Percentiles rank a stretch among this genome's conserved stretches.
These are phyloP conservation scores for Chelon labrosus DNA, from an alignment of 2,797 vertebrate species.

Conservation along the genomic window DNA sequence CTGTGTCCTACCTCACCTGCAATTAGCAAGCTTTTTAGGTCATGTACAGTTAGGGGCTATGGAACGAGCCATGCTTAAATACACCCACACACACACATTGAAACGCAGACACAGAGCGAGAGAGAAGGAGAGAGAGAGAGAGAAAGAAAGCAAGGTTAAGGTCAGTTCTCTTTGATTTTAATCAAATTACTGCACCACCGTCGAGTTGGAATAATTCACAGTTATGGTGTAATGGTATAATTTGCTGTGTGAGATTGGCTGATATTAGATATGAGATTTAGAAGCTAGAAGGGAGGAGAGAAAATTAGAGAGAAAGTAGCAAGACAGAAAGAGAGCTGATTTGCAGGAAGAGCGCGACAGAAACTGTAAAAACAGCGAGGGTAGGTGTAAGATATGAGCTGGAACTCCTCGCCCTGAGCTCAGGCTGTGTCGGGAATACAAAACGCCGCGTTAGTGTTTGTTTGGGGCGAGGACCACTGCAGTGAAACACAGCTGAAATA, in stretches of 20 bases:
- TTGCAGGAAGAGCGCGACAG: slow-evolving; percentile 13
- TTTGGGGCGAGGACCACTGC: slow-evolving; percentile 55
- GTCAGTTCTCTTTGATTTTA: slow-evolving; percentile 31
- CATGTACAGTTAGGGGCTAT: slow-evolving; percentile 72
- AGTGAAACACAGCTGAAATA: slow-evolving; percentile 38
- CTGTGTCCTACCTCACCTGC: slow-evolving; percentile 72
- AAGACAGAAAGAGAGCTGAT: slow-evolving; percentile 30
- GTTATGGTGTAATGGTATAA: slow-evolving; percentile 1
- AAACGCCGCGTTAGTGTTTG: slow-evolving; percentile 52
- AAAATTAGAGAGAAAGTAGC: slow-evolving; percentile 5
- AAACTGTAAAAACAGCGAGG: slow-evolving; percentile 10
- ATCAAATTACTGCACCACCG: slow-evolving; percentile 30
- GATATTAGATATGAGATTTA: not conserved
- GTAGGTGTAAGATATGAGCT: slow-evolving; percentile 47
- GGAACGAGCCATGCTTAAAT: slow-evolving; percentile 47
- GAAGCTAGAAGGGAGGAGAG: not conserved
- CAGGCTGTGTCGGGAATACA: slow-evolving; percentile 58
- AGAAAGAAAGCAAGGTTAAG: slow-evolving; percentile 17
- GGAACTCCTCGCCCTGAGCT: slow-evolving; percentile 42
- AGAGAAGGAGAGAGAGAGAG: not conserved
- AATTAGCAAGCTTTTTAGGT: slow-evolving; percentile 78
- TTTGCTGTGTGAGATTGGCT: slow-evolving; percentile 5
- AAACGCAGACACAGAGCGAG: slow-evolving; percentile 18
- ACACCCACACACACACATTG: slow-evolving; percentile 21
- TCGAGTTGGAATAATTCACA: slow-evolving; percentile 15